Evolutionary conservation across 1,140 invertebrate species (phyloP).

Genomic region (Belonocnema kinseyi): DNA sequence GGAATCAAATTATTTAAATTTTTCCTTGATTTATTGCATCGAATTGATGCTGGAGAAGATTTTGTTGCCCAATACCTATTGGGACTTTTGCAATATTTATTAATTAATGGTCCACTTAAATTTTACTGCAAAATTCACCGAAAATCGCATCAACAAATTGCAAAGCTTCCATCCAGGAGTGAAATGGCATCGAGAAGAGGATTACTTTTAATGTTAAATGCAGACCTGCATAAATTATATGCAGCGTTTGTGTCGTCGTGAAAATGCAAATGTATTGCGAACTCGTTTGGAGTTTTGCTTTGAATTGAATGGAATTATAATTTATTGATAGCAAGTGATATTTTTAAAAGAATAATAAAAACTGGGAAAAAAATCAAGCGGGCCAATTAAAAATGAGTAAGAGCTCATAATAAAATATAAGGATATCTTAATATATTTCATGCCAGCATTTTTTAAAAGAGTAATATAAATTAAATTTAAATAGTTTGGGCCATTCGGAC

Average conservation of each 20-base stretch:
- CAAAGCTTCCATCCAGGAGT: background rate
- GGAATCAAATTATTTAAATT: too few species aligned
- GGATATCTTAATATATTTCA: too few species aligned
- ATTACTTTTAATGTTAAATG: slow-evolving; percentile 29
- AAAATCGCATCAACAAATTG: slow-evolving; percentile 19
- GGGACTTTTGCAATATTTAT: background rate
- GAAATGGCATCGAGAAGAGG: slow-evolving; percentile 12
- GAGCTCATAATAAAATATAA: too few species aligned
- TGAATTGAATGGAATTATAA: slow-evolving; percentile 20
- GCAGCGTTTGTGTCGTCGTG: background rate
- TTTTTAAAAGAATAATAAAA: background rate
- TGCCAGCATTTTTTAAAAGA: too few species aligned
- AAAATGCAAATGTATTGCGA: slow-evolving; percentile 19
- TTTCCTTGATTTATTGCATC: too few species aligned
- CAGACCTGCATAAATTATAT: slow-evolving; percentile 13
- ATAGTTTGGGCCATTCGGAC: too few species aligned
- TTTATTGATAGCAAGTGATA: background rate
- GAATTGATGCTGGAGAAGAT: too few species aligned
- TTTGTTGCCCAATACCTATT: too few species aligned
- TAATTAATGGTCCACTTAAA: background rate
- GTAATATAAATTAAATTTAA: too few species aligned
- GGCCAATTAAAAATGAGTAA: too few species aligned
- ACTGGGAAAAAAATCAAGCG: too few species aligned
- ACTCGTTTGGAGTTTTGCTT: background rate
- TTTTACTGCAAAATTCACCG: background rate